Evolutionary conservation across 1,140 invertebrate genomes (phyloP), one percentile per base, ranked within the genome.

Genomic region (Daktulosphaira vitifoliae): DNA sequence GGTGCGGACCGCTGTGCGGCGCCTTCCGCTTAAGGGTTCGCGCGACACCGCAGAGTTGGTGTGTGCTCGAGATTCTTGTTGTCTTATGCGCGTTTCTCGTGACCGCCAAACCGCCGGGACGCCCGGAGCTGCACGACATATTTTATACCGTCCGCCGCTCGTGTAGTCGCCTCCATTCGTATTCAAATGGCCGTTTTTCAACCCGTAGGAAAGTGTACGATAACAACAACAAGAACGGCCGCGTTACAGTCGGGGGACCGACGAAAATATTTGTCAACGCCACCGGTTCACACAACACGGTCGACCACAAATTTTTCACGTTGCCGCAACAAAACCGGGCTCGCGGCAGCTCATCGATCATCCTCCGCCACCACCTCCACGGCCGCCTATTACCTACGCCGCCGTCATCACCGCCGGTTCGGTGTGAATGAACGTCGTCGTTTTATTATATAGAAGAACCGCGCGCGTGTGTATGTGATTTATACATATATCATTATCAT

Each of bases 231-330:
- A 33, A 33, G 11, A 33, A 33, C 54, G 23, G 5, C 25, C 38
- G 37, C 16, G 53, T 44, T 7, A 44, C 37, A 56, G 42, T 46
- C 20, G 5, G 53, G 23, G 38, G 25, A 22, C 15, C 53, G 15
- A 62, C 25, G 42, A 62, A 62, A 62, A 62, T 62, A 62, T 62
- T 62, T 62, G 56, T 62, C 56, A 62, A 62, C 56, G 56, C 42
- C 56, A 48, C 25, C 42, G 29, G 29, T 33, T 33, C 29, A 46
- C 54, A 44, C 33, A n/a, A 42, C 42, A 42, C 56, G 42, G 56
- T 62, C 56, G 56, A 62, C 56, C 56, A 48, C 56, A 42, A 48
- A 62, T 48, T 48, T 37, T 62, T 62, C 42, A 59, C 38, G 53
- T 46, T 18, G 3, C 39, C n/a, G 38, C n/a, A 25, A 44, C 15